These are phyloP conservation scores for Adoxophyes honmai DNA, from an alignment of 1,140 invertebrate genomes.

Conservation along the genomic window DNA sequence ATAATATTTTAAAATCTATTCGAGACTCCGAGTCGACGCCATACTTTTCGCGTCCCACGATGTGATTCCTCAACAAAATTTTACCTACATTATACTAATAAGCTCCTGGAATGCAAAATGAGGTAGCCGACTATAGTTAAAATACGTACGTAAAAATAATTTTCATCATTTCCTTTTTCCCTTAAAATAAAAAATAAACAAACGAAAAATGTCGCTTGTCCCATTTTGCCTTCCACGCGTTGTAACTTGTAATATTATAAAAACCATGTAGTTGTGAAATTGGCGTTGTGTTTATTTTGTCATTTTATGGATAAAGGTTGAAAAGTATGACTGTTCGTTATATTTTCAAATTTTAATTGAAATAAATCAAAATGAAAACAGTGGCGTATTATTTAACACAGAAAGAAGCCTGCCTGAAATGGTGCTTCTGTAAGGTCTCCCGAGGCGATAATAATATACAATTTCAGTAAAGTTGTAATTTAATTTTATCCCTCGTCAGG, in stretches of 20 bases:
- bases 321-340: conserved; percentile 51
- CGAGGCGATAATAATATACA: no score
- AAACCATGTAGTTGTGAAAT: conserved; percentile 58
- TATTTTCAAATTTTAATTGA: conserved; percentile 57
- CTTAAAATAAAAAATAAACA: conserved; percentile 19
- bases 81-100: conserved; percentile 9
- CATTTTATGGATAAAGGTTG: conserved; percentile 42
- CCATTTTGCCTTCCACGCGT: no score
- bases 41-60: neutral
- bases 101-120: no score
- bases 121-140: no score
- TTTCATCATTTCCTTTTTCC: conserved; percentile 23
- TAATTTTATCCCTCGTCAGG: no score
- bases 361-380: conserved; percentile 49
- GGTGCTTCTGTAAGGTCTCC: no score
- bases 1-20: no score
- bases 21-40: neutral
- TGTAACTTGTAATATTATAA: conserved; percentile 19
- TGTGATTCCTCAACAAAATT: conserved; percentile 7
- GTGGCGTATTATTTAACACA: conserved; percentile 19
- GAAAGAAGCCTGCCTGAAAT: no score
- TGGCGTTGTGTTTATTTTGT: conserved; percentile 58
- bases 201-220: no score
- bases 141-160: conserved; percentile 14
- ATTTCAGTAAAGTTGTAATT: no score